A percentile compares a stretch with the other conserved stretches of the same genome.
phyloP scores from a whole-genome alignment of 2,113 vertebrate species.

The Dinomys branickii region DNA sequence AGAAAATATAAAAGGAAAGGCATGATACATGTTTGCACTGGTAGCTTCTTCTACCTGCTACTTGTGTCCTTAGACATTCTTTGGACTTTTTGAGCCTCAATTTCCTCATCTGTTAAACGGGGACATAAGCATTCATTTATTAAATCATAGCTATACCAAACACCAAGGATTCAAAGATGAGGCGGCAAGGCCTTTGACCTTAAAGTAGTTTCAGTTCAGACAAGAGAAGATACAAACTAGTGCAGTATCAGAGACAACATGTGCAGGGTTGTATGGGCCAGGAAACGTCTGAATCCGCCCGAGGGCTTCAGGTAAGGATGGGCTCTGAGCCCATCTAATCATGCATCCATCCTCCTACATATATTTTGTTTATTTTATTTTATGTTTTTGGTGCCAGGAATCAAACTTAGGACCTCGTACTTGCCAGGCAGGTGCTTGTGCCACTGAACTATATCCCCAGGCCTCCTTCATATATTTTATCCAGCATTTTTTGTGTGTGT shows the following conservation, averaged over 20 bases:
- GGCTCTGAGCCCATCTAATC: not conserved
- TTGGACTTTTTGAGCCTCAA: not conserved
- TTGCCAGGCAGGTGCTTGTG: too few species aligned
- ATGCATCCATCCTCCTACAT: not conserved
- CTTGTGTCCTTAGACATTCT: constrained; percentile 26
- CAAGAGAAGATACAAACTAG: not conserved
- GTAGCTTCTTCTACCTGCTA: not conserved
- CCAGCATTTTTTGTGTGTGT: not conserved
- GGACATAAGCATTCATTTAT: not conserved
- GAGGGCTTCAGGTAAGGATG: not conserved
- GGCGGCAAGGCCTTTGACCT: not conserved
- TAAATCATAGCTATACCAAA: not conserved
- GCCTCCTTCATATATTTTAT: not conserved
- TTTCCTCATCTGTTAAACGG: constrained; percentile 5
- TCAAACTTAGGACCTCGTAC: too few species aligned
- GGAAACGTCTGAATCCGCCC: not conserved
- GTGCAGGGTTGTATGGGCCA: not conserved
- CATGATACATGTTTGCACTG: not conserved
- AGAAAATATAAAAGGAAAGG: not conserved
- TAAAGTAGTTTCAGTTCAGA: not conserved
- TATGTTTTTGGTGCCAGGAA: too few species aligned
- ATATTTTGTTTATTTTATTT: too few species aligned
- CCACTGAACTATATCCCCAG: too few species aligned
- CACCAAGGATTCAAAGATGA: constrained; percentile 13
- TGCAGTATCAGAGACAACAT: not conserved